Evolutionary conservation across 2,888 invertebrate species (phyloP).

Genomic region (Augiades crinisus): DNA sequence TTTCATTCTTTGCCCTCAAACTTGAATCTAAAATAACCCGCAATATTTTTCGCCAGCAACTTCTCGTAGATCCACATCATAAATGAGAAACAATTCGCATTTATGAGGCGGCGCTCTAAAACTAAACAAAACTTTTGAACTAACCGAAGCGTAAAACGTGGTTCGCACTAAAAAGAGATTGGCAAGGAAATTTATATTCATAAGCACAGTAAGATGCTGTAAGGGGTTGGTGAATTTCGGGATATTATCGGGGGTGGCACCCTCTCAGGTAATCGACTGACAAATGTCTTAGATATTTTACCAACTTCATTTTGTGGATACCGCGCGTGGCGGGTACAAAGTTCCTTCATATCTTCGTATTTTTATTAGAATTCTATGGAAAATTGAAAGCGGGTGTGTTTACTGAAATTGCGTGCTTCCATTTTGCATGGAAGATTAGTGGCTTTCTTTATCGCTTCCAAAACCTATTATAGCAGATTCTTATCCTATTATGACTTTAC

Average conservation of each 20-base stretch:
- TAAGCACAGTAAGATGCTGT: conserved; percentile 59
- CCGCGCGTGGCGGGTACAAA: conserved; percentile 44
- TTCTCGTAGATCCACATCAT: conserved; percentile 1
- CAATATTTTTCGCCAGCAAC: neutral
- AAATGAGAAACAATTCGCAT: conserved; percentile 14
- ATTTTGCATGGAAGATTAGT: neutral
- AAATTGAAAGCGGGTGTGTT: conserved; percentile 20
- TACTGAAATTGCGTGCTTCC: neutral
- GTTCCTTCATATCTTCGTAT: conserved; percentile 30
- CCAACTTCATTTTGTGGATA: conserved; percentile 73
- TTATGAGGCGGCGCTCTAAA: neutral
- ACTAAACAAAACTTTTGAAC: conserved; percentile 14
- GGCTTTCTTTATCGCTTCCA: neutral
- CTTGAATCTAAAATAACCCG: neutral
- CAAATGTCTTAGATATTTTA: conserved; percentile 78
- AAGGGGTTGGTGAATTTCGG: conserved; percentile 58
- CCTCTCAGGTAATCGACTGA: conserved; percentile 78
- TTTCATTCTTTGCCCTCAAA: neutral
- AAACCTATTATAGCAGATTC: neutral
- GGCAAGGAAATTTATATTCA: conserved; percentile 68
- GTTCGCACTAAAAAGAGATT: conserved; percentile 42
- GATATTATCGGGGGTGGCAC: conserved; percentile 62
- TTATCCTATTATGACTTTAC: too few species aligned
- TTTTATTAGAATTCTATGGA: conserved; percentile 22
- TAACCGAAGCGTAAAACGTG: conserved; percentile 11